Evolutionary conservation across 2,888 invertebrate species (phyloP), one percentile per base, ranked within the genome.

Genomic region (Athetis lepigone): DNA sequence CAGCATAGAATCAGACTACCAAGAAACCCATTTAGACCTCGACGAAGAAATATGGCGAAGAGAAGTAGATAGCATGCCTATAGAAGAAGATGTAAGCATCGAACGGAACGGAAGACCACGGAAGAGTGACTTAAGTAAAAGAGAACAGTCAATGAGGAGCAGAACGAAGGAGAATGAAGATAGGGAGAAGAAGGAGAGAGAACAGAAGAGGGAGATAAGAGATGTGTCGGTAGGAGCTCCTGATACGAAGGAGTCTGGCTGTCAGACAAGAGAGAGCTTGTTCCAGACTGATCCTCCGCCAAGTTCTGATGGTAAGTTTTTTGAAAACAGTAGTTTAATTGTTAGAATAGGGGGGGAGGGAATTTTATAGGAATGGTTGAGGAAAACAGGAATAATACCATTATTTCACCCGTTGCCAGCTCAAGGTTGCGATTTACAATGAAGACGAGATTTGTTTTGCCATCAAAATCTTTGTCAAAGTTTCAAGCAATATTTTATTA

Each of bases 241-340:
- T 6, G 94, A 95, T 73, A 94, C 94, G 0, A 95, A 94, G 69
- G 95, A 95, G 64, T 93, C 93, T 1, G 89, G 92, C 0, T 98
- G 98, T 86, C 98, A 98, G 88, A 98, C 98, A 0, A 95, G 98
- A 77, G 98, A 97, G 87, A 97, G 97, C 82, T 90, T 97, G 33
- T 97, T 97, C 84, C 93, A 94, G 55, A 81, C 89, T 0, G 94
- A 92, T 47, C 85, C 92, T 2, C 88, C 93, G 0, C 87, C 89
- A 0, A 93, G 94, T 80, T 94, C 94, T 56, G 92, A 94, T 77
- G 93, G 94, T 91, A 81, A 88, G 88, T 76, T 16, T 18, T 29
- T 23, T 13, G 9, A 9, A 8, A 2, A 33, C n/a, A 19, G 11
- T 27, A 45, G 25, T n/a, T n/a, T n/a, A n/a, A n/a, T n/a, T n/a